phyloP scores from a whole-genome alignment of 2,113 vertebrate genomes.

The Donacobius atricapilla region DNA sequence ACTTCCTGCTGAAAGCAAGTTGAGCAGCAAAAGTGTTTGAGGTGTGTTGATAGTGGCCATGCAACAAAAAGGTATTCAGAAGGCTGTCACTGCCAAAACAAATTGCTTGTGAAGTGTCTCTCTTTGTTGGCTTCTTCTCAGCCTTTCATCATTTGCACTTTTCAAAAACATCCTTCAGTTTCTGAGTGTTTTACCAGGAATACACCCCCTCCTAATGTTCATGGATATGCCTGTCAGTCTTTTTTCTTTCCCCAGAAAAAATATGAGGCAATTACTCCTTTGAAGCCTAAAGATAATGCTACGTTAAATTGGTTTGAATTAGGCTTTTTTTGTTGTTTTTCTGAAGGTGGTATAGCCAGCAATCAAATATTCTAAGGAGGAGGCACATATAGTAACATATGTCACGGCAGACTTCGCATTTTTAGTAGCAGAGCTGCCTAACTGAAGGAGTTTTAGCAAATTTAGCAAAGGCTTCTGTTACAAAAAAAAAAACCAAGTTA shows the following conservation, averaged over 20 bases:
- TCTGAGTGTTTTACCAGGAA: neutral
- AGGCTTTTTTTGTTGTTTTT: neutral
- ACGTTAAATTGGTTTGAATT: neutral
- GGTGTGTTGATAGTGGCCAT: neutral
- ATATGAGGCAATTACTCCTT: neutral
- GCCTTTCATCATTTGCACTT: neutral
- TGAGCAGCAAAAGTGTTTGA: neutral
- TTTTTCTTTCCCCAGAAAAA: neutral
- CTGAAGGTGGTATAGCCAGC: neutral
- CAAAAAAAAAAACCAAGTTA: neutral
- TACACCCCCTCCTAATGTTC: neutral
- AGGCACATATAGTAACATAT: neutral
- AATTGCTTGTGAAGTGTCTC: neutral
- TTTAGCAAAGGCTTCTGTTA: neutral
- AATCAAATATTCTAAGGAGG: neutral
- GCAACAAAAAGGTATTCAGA: neutral
- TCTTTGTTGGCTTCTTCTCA: conserved; percentile 3
- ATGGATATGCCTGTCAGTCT: neutral
- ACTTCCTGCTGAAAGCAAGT: neutral
- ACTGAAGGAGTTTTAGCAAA: neutral
- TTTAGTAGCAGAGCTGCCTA: neutral
- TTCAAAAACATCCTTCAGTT: neutral
- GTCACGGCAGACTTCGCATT: neutral
- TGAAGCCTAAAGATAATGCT: neutral
- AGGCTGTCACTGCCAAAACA: neutral